phyloP scores from a whole-genome alignment of 2,888 invertebrate genomes.

The Acanthosoma haemorrhoidale region DNA sequence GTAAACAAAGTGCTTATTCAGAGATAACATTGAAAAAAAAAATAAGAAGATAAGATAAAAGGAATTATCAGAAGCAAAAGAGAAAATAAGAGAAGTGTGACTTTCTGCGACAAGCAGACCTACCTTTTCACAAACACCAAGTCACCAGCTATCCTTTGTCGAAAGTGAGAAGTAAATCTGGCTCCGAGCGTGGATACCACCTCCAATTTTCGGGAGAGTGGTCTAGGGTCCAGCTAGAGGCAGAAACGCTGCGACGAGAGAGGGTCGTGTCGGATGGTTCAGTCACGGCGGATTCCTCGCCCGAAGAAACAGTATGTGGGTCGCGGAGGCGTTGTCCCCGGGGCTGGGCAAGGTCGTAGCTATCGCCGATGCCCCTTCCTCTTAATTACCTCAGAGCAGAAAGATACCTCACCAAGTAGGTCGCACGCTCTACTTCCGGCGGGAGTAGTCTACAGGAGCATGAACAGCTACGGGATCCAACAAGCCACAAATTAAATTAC shows the following conservation, averaged over 20 bases:
- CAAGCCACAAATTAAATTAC: too few relatives aligned
- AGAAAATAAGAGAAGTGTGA: too few relatives aligned
- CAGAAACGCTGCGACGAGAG: background rate
- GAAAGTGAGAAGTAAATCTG: background rate
- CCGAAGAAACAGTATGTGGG: background rate
- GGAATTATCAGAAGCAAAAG: too few relatives aligned
- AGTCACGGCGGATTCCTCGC: constrained; percentile 11
- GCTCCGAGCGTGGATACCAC: background rate
- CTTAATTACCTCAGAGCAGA: background rate
- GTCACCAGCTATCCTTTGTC: too few relatives aligned
- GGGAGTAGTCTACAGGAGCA: background rate
- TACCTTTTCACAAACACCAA: too few relatives aligned
- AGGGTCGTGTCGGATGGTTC: constrained; percentile 3
- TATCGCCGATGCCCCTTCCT: background rate
- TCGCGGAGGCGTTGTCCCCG: background rate
- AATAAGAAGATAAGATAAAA: too few relatives aligned
- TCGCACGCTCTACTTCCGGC: background rate
- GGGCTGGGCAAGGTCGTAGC: background rate
- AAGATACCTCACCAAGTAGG: background rate
- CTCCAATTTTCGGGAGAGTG: background rate
- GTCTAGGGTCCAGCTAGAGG: background rate
- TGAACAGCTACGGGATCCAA: too few relatives aligned
- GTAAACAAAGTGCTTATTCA: too few relatives aligned
- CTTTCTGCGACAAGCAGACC: too few relatives aligned
- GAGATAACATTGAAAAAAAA: too few relatives aligned